These are phyloP conservation scores for Acronicta leporina DNA, from an alignment of 2,888 invertebrate genomes.

Conservation along the genomic window DNA sequence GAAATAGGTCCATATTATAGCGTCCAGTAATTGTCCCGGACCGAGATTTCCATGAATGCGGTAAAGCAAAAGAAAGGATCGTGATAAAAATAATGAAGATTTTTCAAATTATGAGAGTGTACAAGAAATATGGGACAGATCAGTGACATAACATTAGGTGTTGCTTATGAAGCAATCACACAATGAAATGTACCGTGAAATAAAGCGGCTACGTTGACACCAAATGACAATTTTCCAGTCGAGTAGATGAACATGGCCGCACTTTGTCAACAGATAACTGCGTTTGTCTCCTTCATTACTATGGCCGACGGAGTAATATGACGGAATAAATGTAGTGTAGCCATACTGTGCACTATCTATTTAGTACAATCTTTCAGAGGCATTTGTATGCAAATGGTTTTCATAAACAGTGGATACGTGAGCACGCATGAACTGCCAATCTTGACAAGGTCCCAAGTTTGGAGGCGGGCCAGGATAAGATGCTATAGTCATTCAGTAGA, in stretches of 20 bases:
- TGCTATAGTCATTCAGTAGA: constrained; percentile 61
- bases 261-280: constrained; percentile 51
- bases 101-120: constrained; percentile 1
- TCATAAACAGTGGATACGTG: constrained; percentile 74
- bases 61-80: too few species aligned
- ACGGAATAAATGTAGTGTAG: constrained; percentile 36
- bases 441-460: constrained; percentile 76
- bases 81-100: background rate
- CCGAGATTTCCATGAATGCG: too few species aligned
- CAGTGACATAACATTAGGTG: constrained; percentile 20
- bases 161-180: constrained; percentile 55
- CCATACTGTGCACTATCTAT: constrained; percentile 56
- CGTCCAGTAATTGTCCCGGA: too few species aligned
- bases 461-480: constrained; percentile 75
- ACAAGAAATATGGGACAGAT: constrained; percentile 3
- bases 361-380: constrained; percentile 65
- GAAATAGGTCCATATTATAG: too few species aligned
- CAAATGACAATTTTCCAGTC: constrained; percentile 70
- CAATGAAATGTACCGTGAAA: constrained; percentile 61
- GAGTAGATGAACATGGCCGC: constrained; percentile 55
- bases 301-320: constrained; percentile 17
- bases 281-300: constrained; percentile 21
- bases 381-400: constrained; percentile 79
- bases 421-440: constrained; percentile 72
- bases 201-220: constrained; percentile 59